Conservation (phyloP, 2,113 vertebrate species). For the Neogobius melanostomus region DNA sequence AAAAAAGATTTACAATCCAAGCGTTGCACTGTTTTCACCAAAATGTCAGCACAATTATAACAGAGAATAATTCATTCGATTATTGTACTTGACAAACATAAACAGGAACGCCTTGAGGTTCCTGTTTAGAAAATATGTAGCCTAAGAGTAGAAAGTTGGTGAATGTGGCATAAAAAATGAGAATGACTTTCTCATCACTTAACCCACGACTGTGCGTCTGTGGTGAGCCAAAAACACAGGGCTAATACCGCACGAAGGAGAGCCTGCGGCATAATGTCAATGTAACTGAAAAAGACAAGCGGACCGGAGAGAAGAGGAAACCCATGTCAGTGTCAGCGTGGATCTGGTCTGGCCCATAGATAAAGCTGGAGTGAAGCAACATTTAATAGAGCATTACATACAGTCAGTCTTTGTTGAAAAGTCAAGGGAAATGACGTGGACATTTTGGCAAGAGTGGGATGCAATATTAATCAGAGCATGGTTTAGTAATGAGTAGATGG, state of each 20-base stretch:
- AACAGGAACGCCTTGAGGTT: too few relatives aligned
- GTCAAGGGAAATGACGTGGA: slow-evolving; percentile 15
- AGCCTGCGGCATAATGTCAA: slow-evolving; percentile 42
- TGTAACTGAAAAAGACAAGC: slow-evolving; percentile 51
- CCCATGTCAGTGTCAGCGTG: slow-evolving; percentile 59
- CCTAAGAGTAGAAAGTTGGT: too few relatives aligned
- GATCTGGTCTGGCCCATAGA: slow-evolving; percentile 30
- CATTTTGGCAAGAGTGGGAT: slow-evolving; percentile 18
- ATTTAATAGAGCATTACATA: slow-evolving; percentile 48
- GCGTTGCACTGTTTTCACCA: neutral
- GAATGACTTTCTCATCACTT: slow-evolving; percentile 27
- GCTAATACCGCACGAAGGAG: slow-evolving; percentile 31
- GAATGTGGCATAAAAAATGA: neutral
- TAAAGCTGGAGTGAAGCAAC: slow-evolving; percentile 28
- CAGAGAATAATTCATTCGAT: too few relatives aligned
- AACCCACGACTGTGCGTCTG: slow-evolving; percentile 21
- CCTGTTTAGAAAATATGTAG: too few relatives aligned
- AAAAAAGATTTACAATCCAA: neutral
- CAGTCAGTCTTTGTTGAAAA: slow-evolving; percentile 18
- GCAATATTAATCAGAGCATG: slow-evolving; percentile 19
- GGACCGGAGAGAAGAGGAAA: slow-evolving; percentile 53
- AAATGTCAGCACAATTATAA: too few relatives aligned
- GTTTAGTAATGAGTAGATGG: slow-evolving; percentile 17
- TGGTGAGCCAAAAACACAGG: slow-evolving; percentile 33
- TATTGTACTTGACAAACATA: too few relatives aligned